These are phyloP conservation scores for Acanthurus lineatus DNA, from an alignment of 2,797 vertebrate species.

Conservation along the genomic window DNA sequence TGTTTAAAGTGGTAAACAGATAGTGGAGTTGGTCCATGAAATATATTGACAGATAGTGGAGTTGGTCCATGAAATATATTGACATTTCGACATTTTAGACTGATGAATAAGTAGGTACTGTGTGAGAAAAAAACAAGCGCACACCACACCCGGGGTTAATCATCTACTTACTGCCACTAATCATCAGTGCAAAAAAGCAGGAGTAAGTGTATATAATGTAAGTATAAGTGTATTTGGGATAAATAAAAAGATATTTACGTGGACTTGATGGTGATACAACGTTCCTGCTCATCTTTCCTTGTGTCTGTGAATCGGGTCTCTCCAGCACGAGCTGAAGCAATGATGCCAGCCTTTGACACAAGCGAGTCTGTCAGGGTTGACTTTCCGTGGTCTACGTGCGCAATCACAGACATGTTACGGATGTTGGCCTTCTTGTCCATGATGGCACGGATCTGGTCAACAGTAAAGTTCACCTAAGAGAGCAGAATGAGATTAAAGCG, in stretches of 20 bases:
- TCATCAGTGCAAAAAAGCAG: not conserved
- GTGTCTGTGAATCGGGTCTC: constrained; percentile 97
- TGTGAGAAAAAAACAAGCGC: not conserved
- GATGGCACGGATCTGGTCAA: constrained; percentile 96
- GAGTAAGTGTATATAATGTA: no score
- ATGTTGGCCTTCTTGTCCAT: constrained; percentile 99
- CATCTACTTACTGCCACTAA: not conserved
- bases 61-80: not conserved
- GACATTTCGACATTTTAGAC: not conserved
- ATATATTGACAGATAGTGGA: not conserved
- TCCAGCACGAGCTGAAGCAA: constrained; percentile 92
- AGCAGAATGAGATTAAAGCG: not conserved
- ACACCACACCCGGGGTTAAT: not conserved
- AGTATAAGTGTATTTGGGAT: not conserved
- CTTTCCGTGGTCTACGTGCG: constrained; percentile 96
- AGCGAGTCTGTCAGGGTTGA: constrained; percentile 95
- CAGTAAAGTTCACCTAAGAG: constrained; percentile 95
- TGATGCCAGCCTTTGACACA: constrained; percentile 97
- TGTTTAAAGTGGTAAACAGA: not conserved
- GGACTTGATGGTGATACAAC: constrained; percentile 98
- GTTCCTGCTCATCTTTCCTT: constrained; percentile 96
- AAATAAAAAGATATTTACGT: constrained; percentile 85
- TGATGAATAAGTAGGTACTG: no score
- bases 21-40: not conserved
- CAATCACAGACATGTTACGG: constrained; percentile 98